These are phyloP conservation scores for Thecocarcelia acutangulata DNA, from an alignment of 2,888 invertebrate genomes.

Conservation along the genomic window DNA sequence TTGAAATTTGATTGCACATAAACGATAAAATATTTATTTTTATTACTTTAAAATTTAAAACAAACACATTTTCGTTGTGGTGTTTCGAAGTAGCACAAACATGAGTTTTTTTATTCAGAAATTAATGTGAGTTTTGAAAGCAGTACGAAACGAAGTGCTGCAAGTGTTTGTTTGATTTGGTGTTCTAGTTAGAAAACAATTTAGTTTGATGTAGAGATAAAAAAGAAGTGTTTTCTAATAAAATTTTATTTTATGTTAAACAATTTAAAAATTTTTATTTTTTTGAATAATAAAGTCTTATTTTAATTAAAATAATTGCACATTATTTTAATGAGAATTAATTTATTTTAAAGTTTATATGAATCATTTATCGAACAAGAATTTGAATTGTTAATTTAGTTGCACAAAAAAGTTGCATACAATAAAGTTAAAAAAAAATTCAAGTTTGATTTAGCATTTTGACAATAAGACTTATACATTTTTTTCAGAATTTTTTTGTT, in stretches of 20 bases:
- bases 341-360: conserved; percentile 30
- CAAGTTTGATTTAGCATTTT: no score
- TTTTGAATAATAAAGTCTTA: conserved; percentile 14
- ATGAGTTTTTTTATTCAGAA: background rate
- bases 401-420: background rate
- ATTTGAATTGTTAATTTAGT: background rate
- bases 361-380: background rate
- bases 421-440: no score
- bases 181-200: conserved; percentile 29
- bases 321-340: conserved; percentile 15
- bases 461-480: no score
- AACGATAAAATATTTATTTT: conserved; percentile 66
- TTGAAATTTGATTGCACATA: conserved; percentile 67
- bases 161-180: background rate
- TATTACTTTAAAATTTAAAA: conserved; percentile 42
- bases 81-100: background rate
- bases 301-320: conserved; percentile 23
- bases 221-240: background rate
- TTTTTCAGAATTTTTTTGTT: no score
- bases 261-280: background rate
- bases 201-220: conserved; percentile 32
- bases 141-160: background rate
- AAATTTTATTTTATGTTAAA: conserved; percentile 14
- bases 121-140: background rate
- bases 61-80: conserved; percentile 1